These are phyloP conservation scores for Chirona hameri DNA, from an alignment of 2,888 invertebrate genomes.

Conservation along the genomic window DNA sequence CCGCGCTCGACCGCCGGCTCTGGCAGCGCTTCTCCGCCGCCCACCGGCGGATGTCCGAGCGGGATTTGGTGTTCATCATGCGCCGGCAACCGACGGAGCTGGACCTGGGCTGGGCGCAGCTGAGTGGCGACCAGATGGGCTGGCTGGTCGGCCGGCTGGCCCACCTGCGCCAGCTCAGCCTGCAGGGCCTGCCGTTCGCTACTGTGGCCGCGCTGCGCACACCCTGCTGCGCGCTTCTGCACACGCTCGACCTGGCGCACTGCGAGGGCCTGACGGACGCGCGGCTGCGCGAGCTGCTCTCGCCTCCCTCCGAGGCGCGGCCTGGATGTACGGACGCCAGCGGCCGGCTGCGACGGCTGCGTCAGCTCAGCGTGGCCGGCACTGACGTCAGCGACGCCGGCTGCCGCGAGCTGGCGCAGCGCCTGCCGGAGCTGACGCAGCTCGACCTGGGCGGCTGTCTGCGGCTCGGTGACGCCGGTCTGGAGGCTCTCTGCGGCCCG, in stretches of 20 bases:
- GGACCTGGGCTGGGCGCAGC: conserved; percentile 82
- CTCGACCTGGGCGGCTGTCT: conserved; percentile 38
- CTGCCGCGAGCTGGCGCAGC: conserved; percentile 34
- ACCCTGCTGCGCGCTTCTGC: conserved; percentile 42
- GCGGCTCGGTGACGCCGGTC: conserved; percentile 36
- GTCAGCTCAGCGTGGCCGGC: conserved; percentile 35
- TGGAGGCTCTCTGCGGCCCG: conserved; percentile 34
- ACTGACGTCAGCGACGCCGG: conserved; percentile 38
- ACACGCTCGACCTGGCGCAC: conserved; percentile 37
- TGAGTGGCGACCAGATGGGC: conserved; percentile 80
- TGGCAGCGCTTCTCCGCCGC: conserved; percentile 55
- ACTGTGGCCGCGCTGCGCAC: conserved; percentile 36
- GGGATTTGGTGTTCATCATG: conserved; percentile 75
- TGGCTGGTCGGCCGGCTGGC: conserved; percentile 87
- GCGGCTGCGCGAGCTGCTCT: conserved; percentile 35
- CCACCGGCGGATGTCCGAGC: conserved; percentile 55
- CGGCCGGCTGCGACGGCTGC: conserved; percentile 36
- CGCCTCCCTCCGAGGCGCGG: conserved; percentile 37
- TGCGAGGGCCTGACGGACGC: conserved; percentile 37
- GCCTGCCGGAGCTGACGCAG: conserved; percentile 34
- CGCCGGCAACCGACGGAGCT: conserved; percentile 80
- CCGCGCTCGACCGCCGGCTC: conserved; percentile 73
- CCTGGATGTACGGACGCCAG: conserved; percentile 38
- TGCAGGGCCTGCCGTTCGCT: conserved; percentile 58
- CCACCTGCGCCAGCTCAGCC: conserved; percentile 71